Evolutionary conservation across 2,113 vertebrate species (phyloP).

Genomic region (Hydropotes inermis): DNA sequence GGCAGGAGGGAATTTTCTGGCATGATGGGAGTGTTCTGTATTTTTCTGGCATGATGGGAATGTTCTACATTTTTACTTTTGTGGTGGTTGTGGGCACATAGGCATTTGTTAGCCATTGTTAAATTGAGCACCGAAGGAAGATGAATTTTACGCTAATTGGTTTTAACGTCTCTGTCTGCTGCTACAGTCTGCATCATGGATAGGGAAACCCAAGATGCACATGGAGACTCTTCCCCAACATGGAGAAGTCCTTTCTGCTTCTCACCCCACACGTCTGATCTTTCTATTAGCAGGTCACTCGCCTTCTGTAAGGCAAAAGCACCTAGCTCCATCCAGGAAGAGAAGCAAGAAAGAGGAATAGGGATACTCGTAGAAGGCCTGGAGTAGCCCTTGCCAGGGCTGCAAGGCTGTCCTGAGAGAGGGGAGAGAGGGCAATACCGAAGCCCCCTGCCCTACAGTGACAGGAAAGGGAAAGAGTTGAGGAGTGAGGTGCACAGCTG

Average conservation of each 20-base stretch:
- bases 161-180: not conserved
- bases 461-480: not conserved
- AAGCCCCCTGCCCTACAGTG: not conserved
- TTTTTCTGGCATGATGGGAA: not conserved
- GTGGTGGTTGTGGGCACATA: not conserved
- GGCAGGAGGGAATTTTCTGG: not conserved
- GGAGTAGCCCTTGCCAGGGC: not conserved
- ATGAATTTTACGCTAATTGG: not conserved
- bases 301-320: not conserved
- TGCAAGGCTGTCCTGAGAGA: not conserved
- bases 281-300: not conserved
- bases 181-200: constrained; percentile 21
- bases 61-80: not conserved
- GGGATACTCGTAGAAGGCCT: not conserved
- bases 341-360: not conserved
- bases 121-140: not conserved
- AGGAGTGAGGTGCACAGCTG: not conserved
- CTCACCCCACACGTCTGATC: not conserved
- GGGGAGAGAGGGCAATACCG: not conserved
- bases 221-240: constrained; percentile 62
- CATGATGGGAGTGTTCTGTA: not conserved
- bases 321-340: not conserved
- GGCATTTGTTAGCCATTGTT: not conserved
- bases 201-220: constrained; percentile 58
- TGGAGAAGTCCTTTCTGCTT: constrained; percentile 57